These are phyloP conservation scores for Sinosuthora webbiana DNA, from an alignment of 2,113 vertebrate genomes.

Conservation along the genomic window DNA sequence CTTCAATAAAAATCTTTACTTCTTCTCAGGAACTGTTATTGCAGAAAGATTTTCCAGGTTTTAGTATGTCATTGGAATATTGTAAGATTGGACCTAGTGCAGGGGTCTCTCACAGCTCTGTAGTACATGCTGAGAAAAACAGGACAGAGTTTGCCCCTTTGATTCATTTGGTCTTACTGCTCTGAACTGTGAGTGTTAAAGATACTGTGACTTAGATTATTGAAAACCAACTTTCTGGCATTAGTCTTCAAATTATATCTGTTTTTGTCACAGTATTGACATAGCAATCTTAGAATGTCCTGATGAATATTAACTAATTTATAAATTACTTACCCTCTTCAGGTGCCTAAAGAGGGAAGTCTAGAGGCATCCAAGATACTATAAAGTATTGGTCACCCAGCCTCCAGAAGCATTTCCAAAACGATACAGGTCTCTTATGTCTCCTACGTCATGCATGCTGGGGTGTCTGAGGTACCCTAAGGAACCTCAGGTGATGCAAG, in stretches of 20 bases:
- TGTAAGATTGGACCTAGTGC: not conserved
- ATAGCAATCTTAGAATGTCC: not conserved
- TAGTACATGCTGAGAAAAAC: not conserved
- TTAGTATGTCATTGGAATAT: not conserved
- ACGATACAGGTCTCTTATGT: not conserved
- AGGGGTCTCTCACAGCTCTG: not conserved
- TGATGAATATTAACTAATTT: not conserved
- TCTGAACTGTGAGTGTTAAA: not conserved
- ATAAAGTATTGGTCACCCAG: not conserved
- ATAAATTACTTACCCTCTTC: not conserved
- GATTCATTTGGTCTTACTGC: not conserved
- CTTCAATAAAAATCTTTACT: not conserved
- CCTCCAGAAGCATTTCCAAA: not conserved
- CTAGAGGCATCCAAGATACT: not conserved
- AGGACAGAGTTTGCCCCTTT: not conserved
- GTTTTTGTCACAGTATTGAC: not conserved
- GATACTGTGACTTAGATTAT: not conserved
- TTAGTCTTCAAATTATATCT: not conserved
- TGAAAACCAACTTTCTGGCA: not conserved
- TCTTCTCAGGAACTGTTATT: not conserved
- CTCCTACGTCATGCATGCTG: not conserved
- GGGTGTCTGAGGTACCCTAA: not conserved
- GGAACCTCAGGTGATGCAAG: not conserved
- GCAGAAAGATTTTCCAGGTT: not conserved
- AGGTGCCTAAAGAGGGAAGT: not conserved